Conservation (phyloP, 1,140 invertebrate species). For the Eubasilissa regina region DNA sequence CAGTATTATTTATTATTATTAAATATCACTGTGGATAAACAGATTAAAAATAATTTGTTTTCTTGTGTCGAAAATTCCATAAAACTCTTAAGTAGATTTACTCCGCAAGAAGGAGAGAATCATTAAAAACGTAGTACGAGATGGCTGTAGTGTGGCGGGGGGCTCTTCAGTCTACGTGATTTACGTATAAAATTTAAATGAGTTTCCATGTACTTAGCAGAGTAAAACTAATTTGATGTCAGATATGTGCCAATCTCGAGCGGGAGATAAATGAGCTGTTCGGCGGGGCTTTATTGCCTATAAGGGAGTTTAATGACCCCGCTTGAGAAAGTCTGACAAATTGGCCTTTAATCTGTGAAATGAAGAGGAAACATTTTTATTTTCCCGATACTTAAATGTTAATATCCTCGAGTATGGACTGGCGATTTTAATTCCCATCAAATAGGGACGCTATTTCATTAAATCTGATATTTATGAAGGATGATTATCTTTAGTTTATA, state of each 20-base stretch:
- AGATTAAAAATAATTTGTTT: too few relatives aligned
- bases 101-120: too few relatives aligned
- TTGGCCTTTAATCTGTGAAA: constrained; percentile 45
- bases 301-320: constrained; percentile 44
- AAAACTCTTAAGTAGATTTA: too few relatives aligned
- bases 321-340: constrained; percentile 38
- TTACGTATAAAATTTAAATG: constrained; percentile 36
- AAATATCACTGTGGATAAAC: too few relatives aligned
- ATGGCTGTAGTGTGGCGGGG: neutral
- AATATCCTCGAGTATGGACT: neutral
- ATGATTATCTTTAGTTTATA: too few relatives aligned
- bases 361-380: constrained; percentile 17
- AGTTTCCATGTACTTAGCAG: constrained; percentile 33
- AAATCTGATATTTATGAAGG: too few relatives aligned
- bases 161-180: neutral
- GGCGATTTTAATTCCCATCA: too few relatives aligned
- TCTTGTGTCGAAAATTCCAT: too few relatives aligned
- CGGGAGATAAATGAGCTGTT: constrained; percentile 39
- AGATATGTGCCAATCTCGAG: constrained; percentile 40
- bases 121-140: neutral
- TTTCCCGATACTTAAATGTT: constrained; percentile 1
- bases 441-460: too few relatives aligned
- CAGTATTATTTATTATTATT: too few relatives aligned
- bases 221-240: constrained; percentile 38
- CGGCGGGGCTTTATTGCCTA: constrained; percentile 39